Conservation (phyloP, 2,797 vertebrate species). For the Silurus aristotelis region DNA sequence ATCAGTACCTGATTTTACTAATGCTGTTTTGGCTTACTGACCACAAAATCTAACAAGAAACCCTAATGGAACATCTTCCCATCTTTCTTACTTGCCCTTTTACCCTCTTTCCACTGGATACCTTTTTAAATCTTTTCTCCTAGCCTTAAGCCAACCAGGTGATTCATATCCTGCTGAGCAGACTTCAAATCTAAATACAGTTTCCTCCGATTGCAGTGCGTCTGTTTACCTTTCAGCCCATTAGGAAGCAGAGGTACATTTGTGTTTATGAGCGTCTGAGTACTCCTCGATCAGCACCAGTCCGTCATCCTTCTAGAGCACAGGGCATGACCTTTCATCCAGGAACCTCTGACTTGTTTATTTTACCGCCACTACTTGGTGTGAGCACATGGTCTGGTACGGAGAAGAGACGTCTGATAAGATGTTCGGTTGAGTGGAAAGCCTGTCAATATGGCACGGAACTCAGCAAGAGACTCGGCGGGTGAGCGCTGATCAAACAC, state of each 20-base stretch:
- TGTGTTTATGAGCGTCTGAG: slow-evolving; percentile 28
- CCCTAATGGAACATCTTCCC: too few relatives aligned
- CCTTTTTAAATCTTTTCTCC: background rate
- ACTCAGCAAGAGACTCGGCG: slow-evolving; percentile 28
- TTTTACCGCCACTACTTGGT: slow-evolving; percentile 28
- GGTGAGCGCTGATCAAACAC: background rate
- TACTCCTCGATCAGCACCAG: slow-evolving; percentile 27
- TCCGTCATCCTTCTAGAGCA: slow-evolving; percentile 14
- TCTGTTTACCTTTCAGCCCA: slow-evolving; percentile 49
- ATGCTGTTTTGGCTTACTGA: too few relatives aligned
- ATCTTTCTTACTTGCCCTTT: background rate
- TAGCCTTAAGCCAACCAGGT: slow-evolving; percentile 7
- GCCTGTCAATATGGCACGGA: slow-evolving; percentile 28
- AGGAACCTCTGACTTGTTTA: slow-evolving; percentile 31
- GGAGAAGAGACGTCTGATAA: slow-evolving; percentile 39
- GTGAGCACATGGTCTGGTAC: background rate
- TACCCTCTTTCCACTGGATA: too few relatives aligned
- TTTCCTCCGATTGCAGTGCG: slow-evolving; percentile 12
- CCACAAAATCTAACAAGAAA: too few relatives aligned
- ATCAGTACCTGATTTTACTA: too few relatives aligned
- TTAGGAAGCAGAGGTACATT: slow-evolving; percentile 30
- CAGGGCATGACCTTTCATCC: slow-evolving; percentile 34
- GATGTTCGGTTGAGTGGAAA: slow-evolving; percentile 44
- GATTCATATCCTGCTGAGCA: slow-evolving; percentile 19
- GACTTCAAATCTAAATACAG: slow-evolving; percentile 32